Evolutionary conservation across 1,140 invertebrate species (phyloP).

Genomic region (Aphaenogaster floridana): DNA sequence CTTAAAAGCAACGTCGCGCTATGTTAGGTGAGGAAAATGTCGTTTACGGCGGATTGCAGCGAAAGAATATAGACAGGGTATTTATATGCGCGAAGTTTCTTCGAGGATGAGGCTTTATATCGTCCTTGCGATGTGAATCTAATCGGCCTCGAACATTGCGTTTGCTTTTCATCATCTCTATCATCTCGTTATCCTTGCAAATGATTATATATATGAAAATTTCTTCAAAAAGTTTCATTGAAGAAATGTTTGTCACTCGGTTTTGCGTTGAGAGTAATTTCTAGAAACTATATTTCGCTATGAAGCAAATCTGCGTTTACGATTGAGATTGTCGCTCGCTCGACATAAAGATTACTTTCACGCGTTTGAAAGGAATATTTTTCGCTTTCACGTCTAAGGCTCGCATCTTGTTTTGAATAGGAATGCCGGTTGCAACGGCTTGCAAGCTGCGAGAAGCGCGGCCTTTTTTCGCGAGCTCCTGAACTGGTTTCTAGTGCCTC

Average conservation of each 20-base stretch:
- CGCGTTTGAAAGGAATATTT: not conserved
- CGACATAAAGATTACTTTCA: constrained; percentile 18
- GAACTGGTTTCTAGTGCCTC: constrained; percentile 27
- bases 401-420: constrained; percentile 6
- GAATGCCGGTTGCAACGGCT: not conserved
- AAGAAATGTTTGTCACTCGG: not conserved
- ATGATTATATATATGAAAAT: not conserved
- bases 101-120: not conserved
- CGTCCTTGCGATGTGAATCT: not conserved
- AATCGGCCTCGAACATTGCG: not conserved
- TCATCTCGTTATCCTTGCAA: too few relatives aligned
- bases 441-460: constrained; percentile 10
- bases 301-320: not conserved
- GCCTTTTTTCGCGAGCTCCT: not conserved
- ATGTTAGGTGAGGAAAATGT: constrained; percentile 49
- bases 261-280: constrained; percentile 15
- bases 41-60: constrained; percentile 20
- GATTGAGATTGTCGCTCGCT: not conserved
- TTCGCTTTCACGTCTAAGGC: constrained; percentile 1
- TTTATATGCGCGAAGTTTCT: constrained; percentile 36
- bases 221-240: not conserved
- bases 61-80: not conserved
- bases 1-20: constrained; percentile 59
- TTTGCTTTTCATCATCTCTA: not conserved
- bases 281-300: not conserved